A percentile compares a stretch with the other conserved stretches of the same genome.
Conservation (phyloP, 2,888 invertebrate genomes). For the Lasiommata megera region DNA sequence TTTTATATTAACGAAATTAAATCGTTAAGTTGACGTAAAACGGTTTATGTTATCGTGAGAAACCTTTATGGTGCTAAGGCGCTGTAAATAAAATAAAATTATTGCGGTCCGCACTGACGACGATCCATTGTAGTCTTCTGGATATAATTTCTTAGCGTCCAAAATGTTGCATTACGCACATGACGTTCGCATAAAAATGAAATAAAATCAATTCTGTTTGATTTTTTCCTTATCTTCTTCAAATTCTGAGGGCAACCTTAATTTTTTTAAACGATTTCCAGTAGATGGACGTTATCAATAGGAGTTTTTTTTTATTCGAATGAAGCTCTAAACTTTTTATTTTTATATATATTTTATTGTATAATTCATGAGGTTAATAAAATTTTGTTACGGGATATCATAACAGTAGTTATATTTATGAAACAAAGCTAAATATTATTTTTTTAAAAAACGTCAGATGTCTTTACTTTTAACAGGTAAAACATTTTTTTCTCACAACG, state of each 20-base stretch:
- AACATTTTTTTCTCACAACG: no score
- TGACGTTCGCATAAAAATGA: not conserved
- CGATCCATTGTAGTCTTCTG: conserved; percentile 25
- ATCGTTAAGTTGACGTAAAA: conserved; percentile 27
- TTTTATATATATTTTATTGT: not conserved
- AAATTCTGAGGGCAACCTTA: no score
- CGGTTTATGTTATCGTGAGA: conserved; percentile 23
- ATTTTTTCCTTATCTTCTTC: not conserved
- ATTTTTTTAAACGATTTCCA: no score
- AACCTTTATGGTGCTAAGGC: conserved; percentile 26
- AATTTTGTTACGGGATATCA: no score
- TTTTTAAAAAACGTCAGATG: no score
- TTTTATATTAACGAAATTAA: conserved; percentile 29
- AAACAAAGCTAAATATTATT: no score
- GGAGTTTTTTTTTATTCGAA: no score
- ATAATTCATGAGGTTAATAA: no score
- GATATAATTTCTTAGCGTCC: conserved; percentile 27
- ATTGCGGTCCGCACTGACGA: conserved; percentile 25
- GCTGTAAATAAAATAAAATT: conserved; percentile 28
- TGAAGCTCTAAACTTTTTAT: no score
- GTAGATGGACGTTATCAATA: no score
- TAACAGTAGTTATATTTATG: no score
- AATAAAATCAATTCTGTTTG: not conserved
- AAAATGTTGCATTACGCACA: conserved; percentile 33
- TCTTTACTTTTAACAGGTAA: no score